Base-by-base conservation (phyloP, 2,797 vertebrate species). In the Gastrophryne carolinensis region DNA sequence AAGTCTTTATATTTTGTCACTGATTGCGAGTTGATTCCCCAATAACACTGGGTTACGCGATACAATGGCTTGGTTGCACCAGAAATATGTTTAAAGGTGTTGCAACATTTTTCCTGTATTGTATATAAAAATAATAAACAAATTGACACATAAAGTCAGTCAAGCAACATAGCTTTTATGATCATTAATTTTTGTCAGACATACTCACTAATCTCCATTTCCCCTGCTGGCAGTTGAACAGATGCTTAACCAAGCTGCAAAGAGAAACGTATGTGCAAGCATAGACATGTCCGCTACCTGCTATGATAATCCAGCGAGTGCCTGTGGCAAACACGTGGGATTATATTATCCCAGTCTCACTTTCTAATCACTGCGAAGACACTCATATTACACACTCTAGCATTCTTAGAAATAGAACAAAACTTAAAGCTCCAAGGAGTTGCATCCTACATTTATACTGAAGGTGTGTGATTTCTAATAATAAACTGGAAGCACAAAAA, bases 281-380 rank as follows among this genome's bases (percentile, higher is more conserved):
- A 70, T 30, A 63, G 15, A 76, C 74, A 70, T 64, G 66, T 47
- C 66, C 62, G 27, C 47, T 19, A 44, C 57, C 39, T 63, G 47
- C 24, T 34, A 24, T 57, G 35, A 29, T 76, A 64, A 70, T 76
- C 32, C 50, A 35, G 4, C 15, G 17, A 30, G 10, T 44, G 24
- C 39, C 49, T 73, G 17, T 15, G 32, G 60, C 63, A 60, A 67
- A 35, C 32, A 41, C 23, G 21, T 34, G 24, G n/a, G 27, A 24
- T 32, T 65, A 57, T 44, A 57, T 1, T 17, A 39, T 37, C 10
- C 8, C 50, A 47, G 23, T 26, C 61, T 50, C 52, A 67, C 37
- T 50, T 75, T 60, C 39, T 57, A 66, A n/a, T 75, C n/a, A 13
- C 23, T 75, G 54, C 47, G 26, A 60, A 75, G 37, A 67, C 37